These are phyloP conservation scores for Orchestes rusci DNA, from an alignment of 2,888 invertebrate species.

Conservation along the genomic window DNA sequence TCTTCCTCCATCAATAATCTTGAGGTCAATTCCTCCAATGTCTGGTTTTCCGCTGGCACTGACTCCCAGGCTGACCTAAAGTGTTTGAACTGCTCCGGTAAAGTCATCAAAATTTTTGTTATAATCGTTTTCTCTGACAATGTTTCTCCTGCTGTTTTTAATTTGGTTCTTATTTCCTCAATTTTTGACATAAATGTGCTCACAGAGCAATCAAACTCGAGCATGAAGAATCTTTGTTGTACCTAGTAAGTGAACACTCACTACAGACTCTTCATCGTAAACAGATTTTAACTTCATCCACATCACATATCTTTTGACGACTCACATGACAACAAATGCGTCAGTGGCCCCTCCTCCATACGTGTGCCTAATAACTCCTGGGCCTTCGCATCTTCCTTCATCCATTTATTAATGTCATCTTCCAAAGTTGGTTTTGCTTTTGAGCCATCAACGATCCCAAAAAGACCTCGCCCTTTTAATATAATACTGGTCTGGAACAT, in stretches of 20 bases:
- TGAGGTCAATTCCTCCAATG: too few relatives aligned
- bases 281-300: slow-evolving; percentile 25
- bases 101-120: slow-evolving; percentile 22
- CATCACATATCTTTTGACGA: slow-evolving; percentile 23
- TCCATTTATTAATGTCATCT: slow-evolving; percentile 14
- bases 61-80: too few relatives aligned
- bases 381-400: slow-evolving; percentile 25
- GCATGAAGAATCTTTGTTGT: too few relatives aligned
- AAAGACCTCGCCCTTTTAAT: slow-evolving; percentile 6
- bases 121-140: slow-evolving; percentile 24
- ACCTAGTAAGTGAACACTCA: slow-evolving; percentile 12
- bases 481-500: slow-evolving; percentile 6
- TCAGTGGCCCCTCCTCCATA: slow-evolving; percentile 8
- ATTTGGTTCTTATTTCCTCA: too few relatives aligned
- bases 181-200: too few relatives aligned
- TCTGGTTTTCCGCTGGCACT: too few relatives aligned
- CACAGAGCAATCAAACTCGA: too few relatives aligned
- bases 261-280: slow-evolving; percentile 17
- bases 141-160: too few relatives aligned
- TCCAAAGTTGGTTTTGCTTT: neutral
- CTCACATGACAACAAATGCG: too few relatives aligned
- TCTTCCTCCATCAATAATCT: too few relatives aligned
- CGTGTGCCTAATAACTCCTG: slow-evolving; percentile 25
- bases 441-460: slow-evolving; percentile 2
- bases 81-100: too few relatives aligned